Evolutionary conservation across 1,140 invertebrate species (phyloP), one percentile per base, ranked within the genome.

Genomic region (Delia radicum): DNA sequence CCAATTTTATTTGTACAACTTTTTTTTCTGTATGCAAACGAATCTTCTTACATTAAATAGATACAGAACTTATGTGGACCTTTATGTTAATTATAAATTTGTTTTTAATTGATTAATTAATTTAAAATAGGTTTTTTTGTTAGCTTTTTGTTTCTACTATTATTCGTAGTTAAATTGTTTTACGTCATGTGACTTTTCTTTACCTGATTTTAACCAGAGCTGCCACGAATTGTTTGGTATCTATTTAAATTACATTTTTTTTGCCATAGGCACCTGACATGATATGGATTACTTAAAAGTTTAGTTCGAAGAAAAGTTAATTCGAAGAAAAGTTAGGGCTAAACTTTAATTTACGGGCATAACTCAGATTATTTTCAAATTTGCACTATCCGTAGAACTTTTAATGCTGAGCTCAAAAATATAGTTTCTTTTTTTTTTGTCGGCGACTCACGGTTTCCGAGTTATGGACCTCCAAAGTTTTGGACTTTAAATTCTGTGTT

Each of bases 181-280:
- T 69, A 69, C 29, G 65, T 69, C 65, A 69, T 69, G 65, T 69
- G 65, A 69, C 65, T 69, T 69, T 28, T 69, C 37, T 69, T 21
- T 1, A 21, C 24, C 24, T 21, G n/a, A 24, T n/a, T 2, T 37
- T 31, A 33, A n/a, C n/a, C 29, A 33, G 65, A 69, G 65, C n/a
- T 69, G 31, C 65, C 65, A 69, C 27, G 26, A 29, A 69, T 55
- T 69, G n/a, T 69, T 69, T 69, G 24, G 65, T 33, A 33, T 21
- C 37, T 69, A 26, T 33, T 69, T 69, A n/a, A 24, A 37, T 55
- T 21, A 55, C 15, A 8, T 21, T 55, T 55, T 55, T 55, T 21
- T 55, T 21, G n/a, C 24, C 24, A 18, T 21, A 18, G 24, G 48
- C 48, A 55, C 48, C 48, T 55, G 48, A 55, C 48, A 10, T 55